These are phyloP conservation scores for Troilus luridus DNA, from an alignment of 2,888 invertebrate genomes.

Conservation along the genomic window DNA sequence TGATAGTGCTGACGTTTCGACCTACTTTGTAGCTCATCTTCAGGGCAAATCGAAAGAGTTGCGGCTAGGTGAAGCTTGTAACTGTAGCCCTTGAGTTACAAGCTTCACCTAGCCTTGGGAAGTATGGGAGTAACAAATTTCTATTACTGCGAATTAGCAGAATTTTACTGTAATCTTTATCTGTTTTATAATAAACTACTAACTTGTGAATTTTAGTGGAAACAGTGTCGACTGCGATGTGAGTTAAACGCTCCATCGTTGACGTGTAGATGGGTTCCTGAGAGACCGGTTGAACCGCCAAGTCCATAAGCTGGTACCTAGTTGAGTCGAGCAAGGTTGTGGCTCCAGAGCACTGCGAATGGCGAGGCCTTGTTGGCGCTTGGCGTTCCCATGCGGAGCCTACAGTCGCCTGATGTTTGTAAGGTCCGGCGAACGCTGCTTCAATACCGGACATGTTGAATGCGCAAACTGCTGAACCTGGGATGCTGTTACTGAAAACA, in stretches of 20 bases:
- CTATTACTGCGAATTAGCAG: no score
- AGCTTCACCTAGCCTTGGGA: no score
- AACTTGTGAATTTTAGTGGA: conserved; percentile 78
- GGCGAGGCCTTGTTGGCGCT: conserved; percentile 59
- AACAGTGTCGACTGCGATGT: conserved; percentile 87
- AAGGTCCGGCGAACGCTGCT: conserved; percentile 86
- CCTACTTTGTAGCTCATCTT: no score
- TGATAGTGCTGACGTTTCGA: no score
- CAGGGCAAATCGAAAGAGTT: no score
- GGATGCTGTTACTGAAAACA: conserved; percentile 81
- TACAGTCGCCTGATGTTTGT: conserved; percentile 85
- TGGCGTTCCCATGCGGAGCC: conserved; percentile 83
- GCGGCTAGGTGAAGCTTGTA: no score
- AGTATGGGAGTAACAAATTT: no score
- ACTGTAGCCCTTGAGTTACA: no score
- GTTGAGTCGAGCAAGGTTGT: conserved; percentile 68
- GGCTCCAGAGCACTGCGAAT: conserved; percentile 62
- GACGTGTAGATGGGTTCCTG: conserved; percentile 79
- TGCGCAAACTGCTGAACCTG: conserved; percentile 92
- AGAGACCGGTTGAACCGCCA: conserved; percentile 83
- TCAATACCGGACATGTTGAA: conserved; percentile 88
- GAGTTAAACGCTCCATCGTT: conserved; percentile 79
- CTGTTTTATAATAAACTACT: conserved; percentile 15
- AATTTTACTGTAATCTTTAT: no score
- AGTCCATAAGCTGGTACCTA: conserved; percentile 89